Evolutionary conservation across 92 coral and sea anemone genomes (phyloP), one percentile per base, ranked within the genome.

Genomic region (Epizoanthus ramosus): DNA sequence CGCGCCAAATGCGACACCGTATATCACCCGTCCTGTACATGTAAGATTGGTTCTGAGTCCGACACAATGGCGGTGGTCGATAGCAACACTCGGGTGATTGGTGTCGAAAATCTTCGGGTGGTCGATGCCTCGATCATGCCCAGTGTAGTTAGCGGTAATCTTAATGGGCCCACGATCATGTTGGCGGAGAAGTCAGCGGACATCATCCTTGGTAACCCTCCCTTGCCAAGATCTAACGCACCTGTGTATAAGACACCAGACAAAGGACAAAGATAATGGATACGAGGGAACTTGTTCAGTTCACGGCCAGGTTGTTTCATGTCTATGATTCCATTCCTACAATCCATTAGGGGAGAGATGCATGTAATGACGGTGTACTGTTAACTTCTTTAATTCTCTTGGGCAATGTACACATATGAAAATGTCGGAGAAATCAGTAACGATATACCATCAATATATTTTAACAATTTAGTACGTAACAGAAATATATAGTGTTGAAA

Each of bases 71-170:
- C 95, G 21, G 98, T 94, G 21, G 95, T 94, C 15, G 92, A 94
- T 68, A 88, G 86, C 82, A 73, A 90, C 84, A 75, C 84, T 21
- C 73, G 83, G 19, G 98, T 94, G 14, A 68, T 89, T 59, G 98
- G 93, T 17, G 87, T 92, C 37, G 92, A 92, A 60, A 90, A 90
- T 54, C 92, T 94, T 56, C 88, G 86, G n/a, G 84, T 94, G 16
- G 93, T 94, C 17, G 98, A 94, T 63, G 92, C 98, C 7, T 94
- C 98, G 14, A 87, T 92, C 61, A 94, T 94, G 98, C 98, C 98
- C 13, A 92, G 90, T 19, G 80, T 94, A 47, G 93, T 92, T 35
- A 94, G 98, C 79, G 98, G 98, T 25, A 94, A 94, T 84, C 93
- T 91, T 35, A 94, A 94, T 85, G 98, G 92, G 79, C 95, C 98